phyloP scores from a whole-genome alignment of 2,797 vertebrate genomes.

The Gallinago nigripennis region DNA sequence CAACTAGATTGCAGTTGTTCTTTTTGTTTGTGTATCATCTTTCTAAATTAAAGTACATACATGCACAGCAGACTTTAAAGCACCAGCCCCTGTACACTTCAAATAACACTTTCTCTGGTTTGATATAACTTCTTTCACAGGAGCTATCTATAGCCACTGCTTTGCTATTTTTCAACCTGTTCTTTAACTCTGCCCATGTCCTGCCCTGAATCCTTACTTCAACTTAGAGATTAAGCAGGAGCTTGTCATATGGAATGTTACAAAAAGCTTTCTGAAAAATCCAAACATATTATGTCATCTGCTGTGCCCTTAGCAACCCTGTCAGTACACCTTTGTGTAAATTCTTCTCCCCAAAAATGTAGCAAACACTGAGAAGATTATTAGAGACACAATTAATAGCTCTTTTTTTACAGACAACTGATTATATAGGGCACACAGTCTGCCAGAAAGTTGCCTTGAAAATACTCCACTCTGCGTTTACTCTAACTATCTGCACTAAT shows the following conservation, averaged over 20 bases:
- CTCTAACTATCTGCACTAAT: background rate
- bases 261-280: background rate
- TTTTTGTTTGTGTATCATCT: background rate
- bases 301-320: background rate
- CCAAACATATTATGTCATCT: background rate
- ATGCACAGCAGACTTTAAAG: background rate
- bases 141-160: background rate
- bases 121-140: background rate
- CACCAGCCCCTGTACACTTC: background rate
- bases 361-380: background rate
- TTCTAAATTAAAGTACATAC: background rate
- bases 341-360: background rate
- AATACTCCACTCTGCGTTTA: background rate
- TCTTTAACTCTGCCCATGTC: background rate
- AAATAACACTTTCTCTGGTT: background rate
- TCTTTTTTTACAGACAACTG: background rate
- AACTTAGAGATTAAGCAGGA: background rate
- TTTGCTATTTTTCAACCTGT: slow-evolving; percentile 27
- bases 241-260: background rate
- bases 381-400: background rate
- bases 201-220: background rate
- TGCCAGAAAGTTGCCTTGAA: background rate
- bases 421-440: background rate
- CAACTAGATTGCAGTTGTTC: background rate
- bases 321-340: slow-evolving; percentile 1